Base-by-base conservation (phyloP, 2,797 vertebrate species). In the Salmo trutta region DNA sequence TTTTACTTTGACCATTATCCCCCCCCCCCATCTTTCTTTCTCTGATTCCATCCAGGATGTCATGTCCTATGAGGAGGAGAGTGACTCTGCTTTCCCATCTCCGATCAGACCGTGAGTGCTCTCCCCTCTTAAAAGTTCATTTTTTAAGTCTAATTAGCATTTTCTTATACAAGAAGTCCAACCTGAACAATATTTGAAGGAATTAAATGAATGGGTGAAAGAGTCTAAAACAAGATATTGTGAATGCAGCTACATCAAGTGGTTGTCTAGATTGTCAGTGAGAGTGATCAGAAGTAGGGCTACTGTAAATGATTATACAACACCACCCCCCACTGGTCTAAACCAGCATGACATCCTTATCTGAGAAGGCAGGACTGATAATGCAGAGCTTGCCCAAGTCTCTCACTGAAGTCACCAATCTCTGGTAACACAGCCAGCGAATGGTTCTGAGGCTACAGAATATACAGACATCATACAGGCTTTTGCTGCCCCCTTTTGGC, bases 11-110 rank as follows among this genome's bases (percentile, higher is more conserved):
- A n/a, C 36, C 4, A 24, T 24, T 24, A 24, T 24, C 41, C 77
- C 69, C 1, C 75, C 73, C 8, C 17, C 14, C 6, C 1, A 5
- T 74, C 65, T 19, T 56, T 74, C 72, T 5, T n/a, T 74, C 76
- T 84, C 54, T 77, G 70, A 21, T 70, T 81, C 54, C 12, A 7
- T 86, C 7, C 14, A 95, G 94, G 93, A 86, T 86, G 90, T 92
- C 56, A 80, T 91, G 91, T 95, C 92, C 41, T 93, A 86, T 83
- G 93, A 93, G 81, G 93, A 93, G 81, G 92, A 92, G 79, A 90
- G 84, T 69, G 87, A 92, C 16, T 86, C 84, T 4, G 83, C 84
- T 72, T 82, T 91, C 75, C 90, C 89, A 5, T 92, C 92, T 72
- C 91, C 93, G 68, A 16, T 91, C 16, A 86, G 67, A 86, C 78